These are phyloP conservation scores for Pristionchus fissidentatus DNA, from an alignment of 2,888 invertebrate genomes.

Conservation along the genomic window DNA sequence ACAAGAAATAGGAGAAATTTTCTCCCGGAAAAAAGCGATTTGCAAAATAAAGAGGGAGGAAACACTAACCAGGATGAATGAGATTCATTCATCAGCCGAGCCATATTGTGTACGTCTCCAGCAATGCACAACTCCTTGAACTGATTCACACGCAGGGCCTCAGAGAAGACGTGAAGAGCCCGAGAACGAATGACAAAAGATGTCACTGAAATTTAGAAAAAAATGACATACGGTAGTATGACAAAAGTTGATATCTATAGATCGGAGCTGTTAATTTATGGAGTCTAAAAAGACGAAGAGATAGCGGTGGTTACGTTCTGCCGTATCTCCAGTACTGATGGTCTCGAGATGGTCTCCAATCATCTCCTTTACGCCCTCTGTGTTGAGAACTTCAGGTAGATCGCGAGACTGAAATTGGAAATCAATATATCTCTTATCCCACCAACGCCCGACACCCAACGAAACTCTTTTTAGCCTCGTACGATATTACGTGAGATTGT, in stretches of 20 bases:
- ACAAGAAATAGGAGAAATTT: constrained; percentile 41
- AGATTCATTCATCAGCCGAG: constrained; percentile 89
- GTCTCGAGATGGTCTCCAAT: constrained; percentile 28
- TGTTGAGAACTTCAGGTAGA: constrained; percentile 54
- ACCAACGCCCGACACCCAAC: no score
- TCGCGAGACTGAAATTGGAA: constrained; percentile 47
- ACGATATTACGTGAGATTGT: no score
- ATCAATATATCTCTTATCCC: no score
- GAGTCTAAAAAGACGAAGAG: not conserved
- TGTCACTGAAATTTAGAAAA: constrained; percentile 60
- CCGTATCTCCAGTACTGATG: not conserved
- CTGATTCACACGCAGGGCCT: constrained; percentile 87
- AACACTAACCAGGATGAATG: not conserved
- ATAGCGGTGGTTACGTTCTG: not conserved
- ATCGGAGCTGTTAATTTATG: not conserved
- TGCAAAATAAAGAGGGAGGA: not conserved
- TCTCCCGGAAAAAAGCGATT: no score
- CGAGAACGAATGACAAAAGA: constrained; percentile 85
- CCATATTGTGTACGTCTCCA: constrained; percentile 76
- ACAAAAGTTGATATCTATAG: not conserved
- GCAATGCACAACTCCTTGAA: constrained; percentile 83
- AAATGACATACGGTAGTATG: not conserved
- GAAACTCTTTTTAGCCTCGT: no score
- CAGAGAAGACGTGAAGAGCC: constrained; percentile 87
- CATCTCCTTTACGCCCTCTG: constrained; percentile 38